Conservation (phyloP, 1,140 invertebrate genomes). For the Magallana gigas region DNA sequence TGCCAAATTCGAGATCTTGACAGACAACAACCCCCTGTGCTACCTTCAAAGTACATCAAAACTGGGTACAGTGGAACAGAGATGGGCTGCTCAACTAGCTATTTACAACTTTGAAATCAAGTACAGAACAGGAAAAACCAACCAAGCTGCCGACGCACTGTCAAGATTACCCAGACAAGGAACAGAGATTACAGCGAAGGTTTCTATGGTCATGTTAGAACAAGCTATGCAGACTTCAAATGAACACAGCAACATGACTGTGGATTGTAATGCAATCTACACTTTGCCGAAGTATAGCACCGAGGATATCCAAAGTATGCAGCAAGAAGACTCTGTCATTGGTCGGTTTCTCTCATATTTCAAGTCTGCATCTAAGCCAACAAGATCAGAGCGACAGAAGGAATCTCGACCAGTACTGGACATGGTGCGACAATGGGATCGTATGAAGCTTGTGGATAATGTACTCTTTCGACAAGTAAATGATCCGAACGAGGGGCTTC, state of each 20-base stretch:
- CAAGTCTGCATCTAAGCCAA: neutral
- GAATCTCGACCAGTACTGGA: neutral
- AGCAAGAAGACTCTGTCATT: constrained; percentile 31
- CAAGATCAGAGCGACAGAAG: neutral
- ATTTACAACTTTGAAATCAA: constrained; percentile 51
- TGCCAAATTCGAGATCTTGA: constrained; percentile 50
- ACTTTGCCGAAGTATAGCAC: constrained; percentile 33
- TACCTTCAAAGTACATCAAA: constrained; percentile 49
- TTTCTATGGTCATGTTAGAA: constrained; percentile 19
- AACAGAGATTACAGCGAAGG: constrained; percentile 3
- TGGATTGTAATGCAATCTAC: constrained; percentile 28
- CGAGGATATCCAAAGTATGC: constrained; percentile 31
- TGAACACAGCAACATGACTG: neutral
- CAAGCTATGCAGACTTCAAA: constrained; percentile 23
- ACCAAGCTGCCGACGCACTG: constrained; percentile 53
- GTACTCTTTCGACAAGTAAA: constrained; percentile 36
- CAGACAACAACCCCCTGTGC: constrained; percentile 58
- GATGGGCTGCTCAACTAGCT: constrained; percentile 41
- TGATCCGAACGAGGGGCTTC: constrained; percentile 21
- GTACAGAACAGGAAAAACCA: constrained; percentile 48
- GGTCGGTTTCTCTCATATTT: constrained; percentile 15
- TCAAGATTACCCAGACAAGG: constrained; percentile 43
- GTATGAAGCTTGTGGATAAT: constrained; percentile 19
- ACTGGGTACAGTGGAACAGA: constrained; percentile 38
- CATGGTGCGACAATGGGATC: constrained; percentile 43